phyloP scores from a whole-genome alignment of 2,888 invertebrate genomes.

The Yponomeuta sedellus region DNA sequence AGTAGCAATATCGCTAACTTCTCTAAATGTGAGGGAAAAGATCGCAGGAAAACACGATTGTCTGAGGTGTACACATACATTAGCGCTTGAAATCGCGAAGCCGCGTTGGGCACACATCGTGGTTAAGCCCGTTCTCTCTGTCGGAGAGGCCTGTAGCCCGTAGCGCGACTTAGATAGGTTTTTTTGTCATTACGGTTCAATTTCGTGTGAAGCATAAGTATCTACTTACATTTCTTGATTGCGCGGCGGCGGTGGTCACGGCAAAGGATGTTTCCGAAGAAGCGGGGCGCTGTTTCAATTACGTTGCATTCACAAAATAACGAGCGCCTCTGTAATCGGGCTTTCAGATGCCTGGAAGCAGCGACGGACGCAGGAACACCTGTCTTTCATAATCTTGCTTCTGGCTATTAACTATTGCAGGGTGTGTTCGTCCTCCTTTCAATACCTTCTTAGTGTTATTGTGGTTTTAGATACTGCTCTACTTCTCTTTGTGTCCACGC shows the following conservation, averaged over 20 bases:
- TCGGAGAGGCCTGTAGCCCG: no score
- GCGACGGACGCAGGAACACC: background rate
- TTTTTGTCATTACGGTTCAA: background rate
- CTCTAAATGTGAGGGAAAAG: no score
- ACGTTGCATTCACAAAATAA: slow-evolving; percentile 51
- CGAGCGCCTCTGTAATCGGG: slow-evolving; percentile 38
- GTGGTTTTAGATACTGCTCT: no score
- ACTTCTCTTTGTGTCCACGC: no score
- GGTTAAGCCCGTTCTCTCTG: no score
- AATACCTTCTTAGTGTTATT: background rate
- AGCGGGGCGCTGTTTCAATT: slow-evolving; percentile 41
- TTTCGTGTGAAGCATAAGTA: background rate
- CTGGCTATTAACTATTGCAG: background rate
- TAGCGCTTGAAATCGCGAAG: no score
- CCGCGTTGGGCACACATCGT: no score
- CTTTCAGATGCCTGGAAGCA: slow-evolving; percentile 24
- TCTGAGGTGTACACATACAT: no score
- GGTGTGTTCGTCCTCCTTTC: background rate
- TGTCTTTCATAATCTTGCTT: background rate
- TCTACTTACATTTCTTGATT: background rate
- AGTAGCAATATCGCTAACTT: no score
- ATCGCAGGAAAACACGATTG: no score
- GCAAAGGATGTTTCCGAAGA: slow-evolving; percentile 41
- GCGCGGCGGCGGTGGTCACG: slow-evolving; percentile 29
- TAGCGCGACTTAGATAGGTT: no score